Evolutionary conservation across 2,888 invertebrate species (phyloP), one percentile per base, ranked within the genome.

Genomic region (Orthonychiurus folsomi): DNA sequence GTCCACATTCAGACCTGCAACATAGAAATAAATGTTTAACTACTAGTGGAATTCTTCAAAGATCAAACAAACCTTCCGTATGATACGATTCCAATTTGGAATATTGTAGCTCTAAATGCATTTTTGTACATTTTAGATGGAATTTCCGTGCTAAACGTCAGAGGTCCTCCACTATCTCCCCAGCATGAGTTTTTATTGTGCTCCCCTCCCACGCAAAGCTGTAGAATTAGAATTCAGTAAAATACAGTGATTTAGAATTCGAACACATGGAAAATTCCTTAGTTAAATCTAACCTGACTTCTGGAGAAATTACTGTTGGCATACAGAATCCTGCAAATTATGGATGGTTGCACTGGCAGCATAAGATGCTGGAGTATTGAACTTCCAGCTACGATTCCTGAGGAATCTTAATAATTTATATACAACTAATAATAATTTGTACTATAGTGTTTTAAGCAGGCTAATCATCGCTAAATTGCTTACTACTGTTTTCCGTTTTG

Each of bases 61-160:
- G n/a, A n/a, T n/a, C n/a, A n/a, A n/a, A n/a, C n/a, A n/a, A n/a
- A n/a, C n/a, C n/a, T n/a, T n/a, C 75, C 74, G 59, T 69, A 74
- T 9, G 74, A 74, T 0, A 74, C 74, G 24, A 75, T 66, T 0
- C 75, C 75, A 15, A 74, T 59, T 64, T 74, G 73, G 57, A 63
- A 66, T n/a, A 59, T 62, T 23, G 66, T 52, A 50, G 60, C 52
- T 37, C 50, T 62, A 56, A 12, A 63, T 37, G 15, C 9, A 50
- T 21, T 56, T 47, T 18, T 55, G 53, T 27, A 48, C 56, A 54
- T 63, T 3, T 60, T 63, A 12, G 50, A 48, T 20, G 59, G 23
- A 5, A 57, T 52, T 37, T 15, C 63, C 12, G 50, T 50, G n/a
- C 56, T 23, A 5, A 56, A 54, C 61, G 68, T 66, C 9, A 69